phyloP scores from a whole-genome alignment of 1,140 invertebrate species.

The Thalassaphorura encarpata region DNA sequence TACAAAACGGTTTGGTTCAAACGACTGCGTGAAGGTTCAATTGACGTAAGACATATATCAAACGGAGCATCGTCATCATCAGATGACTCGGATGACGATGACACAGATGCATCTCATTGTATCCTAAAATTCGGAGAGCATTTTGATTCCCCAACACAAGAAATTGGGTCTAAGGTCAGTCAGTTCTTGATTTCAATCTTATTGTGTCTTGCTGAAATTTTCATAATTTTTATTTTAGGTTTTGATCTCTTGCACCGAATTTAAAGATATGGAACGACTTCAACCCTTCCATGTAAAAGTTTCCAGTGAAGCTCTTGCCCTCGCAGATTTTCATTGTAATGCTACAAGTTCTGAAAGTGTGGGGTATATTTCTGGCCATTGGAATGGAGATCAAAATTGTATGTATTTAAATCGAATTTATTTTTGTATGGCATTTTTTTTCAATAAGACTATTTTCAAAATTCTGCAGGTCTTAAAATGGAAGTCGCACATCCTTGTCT shows the following conservation, averaged over 20 bases:
- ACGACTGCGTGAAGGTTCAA: conserved; percentile 35
- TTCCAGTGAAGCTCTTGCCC: conserved; percentile 71
- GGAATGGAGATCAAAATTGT: conserved; percentile 91
- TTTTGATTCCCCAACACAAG: conserved; percentile 27
- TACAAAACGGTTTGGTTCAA: conserved; percentile 76
- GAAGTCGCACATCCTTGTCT: conserved; percentile 52
- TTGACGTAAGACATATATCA: conserved; percentile 35
- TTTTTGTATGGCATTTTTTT: too few species aligned
- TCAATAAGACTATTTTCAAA: neutral
- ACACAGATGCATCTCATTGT: conserved; percentile 27
- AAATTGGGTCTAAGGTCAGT: conserved; percentile 26
- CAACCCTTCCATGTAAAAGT: conserved; percentile 30
- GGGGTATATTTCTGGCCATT: conserved; percentile 85
- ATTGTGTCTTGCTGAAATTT: neutral
- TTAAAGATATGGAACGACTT: conserved; percentile 29
- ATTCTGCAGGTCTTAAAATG: conserved; percentile 23
- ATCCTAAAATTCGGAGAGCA: conserved; percentile 31
- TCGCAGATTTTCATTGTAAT: conserved; percentile 90
- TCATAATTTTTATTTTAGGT: conserved; percentile 21
- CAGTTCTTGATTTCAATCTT: neutral
- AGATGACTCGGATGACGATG: conserved; percentile 24
- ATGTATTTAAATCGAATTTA: conserved; percentile 43
- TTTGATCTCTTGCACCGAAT: conserved; percentile 32
- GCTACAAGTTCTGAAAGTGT: conserved; percentile 82
- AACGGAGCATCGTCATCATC: conserved; percentile 26